Base-by-base conservation (phyloP, 2,113 vertebrate species). In the Sarotherodon lohbergeri region DNA sequence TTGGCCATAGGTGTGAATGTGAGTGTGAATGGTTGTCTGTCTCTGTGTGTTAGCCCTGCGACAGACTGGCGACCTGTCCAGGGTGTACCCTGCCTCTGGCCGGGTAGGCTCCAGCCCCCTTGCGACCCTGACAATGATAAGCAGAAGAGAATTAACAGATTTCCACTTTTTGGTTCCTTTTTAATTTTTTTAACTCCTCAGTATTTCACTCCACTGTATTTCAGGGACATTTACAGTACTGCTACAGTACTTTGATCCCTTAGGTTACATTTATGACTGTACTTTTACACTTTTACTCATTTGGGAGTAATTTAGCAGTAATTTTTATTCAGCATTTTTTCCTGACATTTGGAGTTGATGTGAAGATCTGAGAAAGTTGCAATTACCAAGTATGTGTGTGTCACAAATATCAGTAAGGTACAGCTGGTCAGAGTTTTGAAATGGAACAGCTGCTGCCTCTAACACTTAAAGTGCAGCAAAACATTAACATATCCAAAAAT, bases 111-210 rank as follows among this genome's bases (percentile, higher is more conserved):
- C 56, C 56, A 29, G 24, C 24, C 56, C 24, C 7, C 24, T 59
- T 59, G 56, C 3, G 13, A 59, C 56, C 56, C 56, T 9, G 16
- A 29, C 56, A 59, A 59, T 29, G 56, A 29, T 16, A 16, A 59
- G 56, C 7, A 16, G 56, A 29, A 59, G 27, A 9, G 56, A 59
- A 59, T 59, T 29, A 29, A 59, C 29, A 13, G 56, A 59, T 59
- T 32, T 59, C 56, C 27, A 5, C 27, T 3, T 27, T 54, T 52
- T n/a, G 1, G 0, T 12, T 5, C 12, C 1, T 46, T 43, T 3
- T 46, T 3, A 22, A 22, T 1, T 41, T 50, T 39, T 9, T 50
- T 9, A 52, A 52, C 48, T 19, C 7, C 9, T 52, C 48, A 52
- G 17, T 52, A 50, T 50, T 50, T 50, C 48, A 50, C 2, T 50